A percentile compares a stretch with the other conserved stretches of the same genome.
Evolutionary conservation across 2,113 vertebrate species (phyloP).

Genomic region (Callithrix jacchus): DNA sequence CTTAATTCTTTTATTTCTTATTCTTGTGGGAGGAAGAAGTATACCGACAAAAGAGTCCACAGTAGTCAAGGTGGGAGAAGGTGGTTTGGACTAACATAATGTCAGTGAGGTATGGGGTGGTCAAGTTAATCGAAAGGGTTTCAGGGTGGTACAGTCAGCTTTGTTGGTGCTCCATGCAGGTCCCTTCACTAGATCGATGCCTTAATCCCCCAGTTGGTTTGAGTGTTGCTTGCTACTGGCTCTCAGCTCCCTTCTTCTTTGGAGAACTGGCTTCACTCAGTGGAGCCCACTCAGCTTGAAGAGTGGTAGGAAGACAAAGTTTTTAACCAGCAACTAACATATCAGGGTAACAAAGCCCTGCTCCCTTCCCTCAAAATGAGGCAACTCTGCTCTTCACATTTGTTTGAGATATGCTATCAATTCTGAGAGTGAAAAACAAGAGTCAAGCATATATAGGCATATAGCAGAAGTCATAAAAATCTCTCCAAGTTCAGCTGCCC

Average conservation of each 20-base stretch:
- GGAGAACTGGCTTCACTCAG: neutral
- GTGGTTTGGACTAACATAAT: neutral
- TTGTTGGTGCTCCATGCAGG: neutral
- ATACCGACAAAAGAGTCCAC: neutral
- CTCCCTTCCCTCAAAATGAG: neutral
- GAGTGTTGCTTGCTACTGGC: neutral
- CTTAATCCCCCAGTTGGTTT: neutral
- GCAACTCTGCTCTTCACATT: neutral
- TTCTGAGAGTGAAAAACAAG: neutral
- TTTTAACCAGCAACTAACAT: neutral
- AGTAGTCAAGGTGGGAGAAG: neutral
- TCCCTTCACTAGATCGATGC: neutral
- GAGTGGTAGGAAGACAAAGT: neutral
- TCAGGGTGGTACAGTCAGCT: neutral
- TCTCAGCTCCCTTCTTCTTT: neutral
- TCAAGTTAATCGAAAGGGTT: neutral
- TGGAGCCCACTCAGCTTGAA: neutral
- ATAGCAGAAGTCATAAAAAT: neutral
- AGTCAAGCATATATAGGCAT: neutral
- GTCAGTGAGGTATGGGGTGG: neutral
- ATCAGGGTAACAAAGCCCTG: neutral
- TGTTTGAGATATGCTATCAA: neutral
- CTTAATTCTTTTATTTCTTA: neutral
- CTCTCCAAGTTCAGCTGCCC: neutral
- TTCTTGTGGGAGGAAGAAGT: neutral